phyloP scores from a whole-genome alignment of 2,113 vertebrate genomes.

The Mobula birostris region DNA sequence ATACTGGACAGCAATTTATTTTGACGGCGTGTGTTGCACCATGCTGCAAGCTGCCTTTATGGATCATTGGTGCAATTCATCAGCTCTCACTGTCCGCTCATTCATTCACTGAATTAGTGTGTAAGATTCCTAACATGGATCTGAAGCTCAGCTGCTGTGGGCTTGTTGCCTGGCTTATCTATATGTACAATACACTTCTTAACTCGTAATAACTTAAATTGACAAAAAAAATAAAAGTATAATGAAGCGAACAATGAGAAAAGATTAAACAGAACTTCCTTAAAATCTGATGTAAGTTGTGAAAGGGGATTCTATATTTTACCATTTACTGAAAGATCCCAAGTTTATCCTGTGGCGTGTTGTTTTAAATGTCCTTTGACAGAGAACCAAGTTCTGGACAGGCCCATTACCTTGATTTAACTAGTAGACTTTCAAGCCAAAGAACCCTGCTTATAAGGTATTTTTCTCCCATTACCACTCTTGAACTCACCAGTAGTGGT shows the following conservation, averaged over 20 bases:
- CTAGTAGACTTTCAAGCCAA: background rate
- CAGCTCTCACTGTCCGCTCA: conserved; percentile 50
- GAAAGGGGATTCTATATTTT: background rate
- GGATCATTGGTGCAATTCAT: conserved; percentile 69
- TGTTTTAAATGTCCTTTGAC: background rate
- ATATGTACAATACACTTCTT: background rate
- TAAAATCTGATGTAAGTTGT: background rate
- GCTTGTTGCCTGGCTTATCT: conserved; percentile 22
- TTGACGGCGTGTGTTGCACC: conserved; percentile 68
- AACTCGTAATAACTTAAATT: background rate
- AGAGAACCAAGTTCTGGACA: background rate
- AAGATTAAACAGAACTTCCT: background rate
- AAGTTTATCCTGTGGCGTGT: background rate
- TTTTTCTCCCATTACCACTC: background rate
- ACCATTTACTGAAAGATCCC: background rate
- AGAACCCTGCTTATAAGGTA: background rate
- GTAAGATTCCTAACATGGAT: conserved; percentile 7
- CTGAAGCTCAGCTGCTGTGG: background rate
- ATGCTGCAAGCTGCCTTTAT: conserved; percentile 67
- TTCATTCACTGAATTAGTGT: conserved; percentile 29
- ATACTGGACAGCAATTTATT: conserved; percentile 60
- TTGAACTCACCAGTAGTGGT: background rate
- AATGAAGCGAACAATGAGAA: background rate
- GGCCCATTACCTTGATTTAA: conserved; percentile 3
- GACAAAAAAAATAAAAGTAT: background rate